phyloP scores from a whole-genome alignment of 64 coral and sea anemone genomes.

The Stichodactyla helianthus region DNA sequence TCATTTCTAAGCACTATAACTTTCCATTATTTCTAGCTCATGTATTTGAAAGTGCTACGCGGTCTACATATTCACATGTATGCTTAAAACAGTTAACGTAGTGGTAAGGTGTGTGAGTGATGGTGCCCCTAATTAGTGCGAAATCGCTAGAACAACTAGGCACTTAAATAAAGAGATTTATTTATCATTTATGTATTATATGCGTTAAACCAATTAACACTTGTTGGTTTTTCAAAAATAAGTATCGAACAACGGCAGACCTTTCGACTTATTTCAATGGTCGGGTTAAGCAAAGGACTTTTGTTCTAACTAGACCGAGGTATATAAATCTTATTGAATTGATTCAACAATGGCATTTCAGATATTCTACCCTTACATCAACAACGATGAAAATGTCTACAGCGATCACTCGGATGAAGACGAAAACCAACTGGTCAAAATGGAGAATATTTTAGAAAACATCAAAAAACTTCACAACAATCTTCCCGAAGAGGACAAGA shows the following conservation, averaged over 20 bases:
- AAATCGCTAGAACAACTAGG: too few relatives aligned
- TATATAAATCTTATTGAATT: neutral
- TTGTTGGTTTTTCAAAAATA: neutral
- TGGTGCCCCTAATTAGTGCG: too few relatives aligned
- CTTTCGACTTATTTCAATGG: neutral
- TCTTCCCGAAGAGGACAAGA: neutral
- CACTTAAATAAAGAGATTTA: too few relatives aligned
- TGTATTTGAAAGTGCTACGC: too few relatives aligned
- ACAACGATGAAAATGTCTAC: neutral
- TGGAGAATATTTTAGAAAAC: constrained; percentile 8
- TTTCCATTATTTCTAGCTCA: too few relatives aligned
- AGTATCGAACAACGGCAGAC: neutral
- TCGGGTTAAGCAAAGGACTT: neutral
- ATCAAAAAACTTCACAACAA: constrained; percentile 18
- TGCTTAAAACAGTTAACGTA: too few relatives aligned
- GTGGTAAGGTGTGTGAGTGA: too few relatives aligned
- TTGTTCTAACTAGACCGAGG: neutral
- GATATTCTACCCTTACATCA: constrained; percentile 11
- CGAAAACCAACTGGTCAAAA: neutral
- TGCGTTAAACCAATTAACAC: neutral
- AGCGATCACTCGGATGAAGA: constrained; percentile 2
- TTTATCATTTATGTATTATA: neutral
- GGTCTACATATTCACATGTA: too few relatives aligned
- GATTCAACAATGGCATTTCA: neutral
- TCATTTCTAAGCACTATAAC: too few relatives aligned